Conservation (phyloP, 2,113 vertebrate genomes). For the Apistogramma diplotaenia region DNA sequence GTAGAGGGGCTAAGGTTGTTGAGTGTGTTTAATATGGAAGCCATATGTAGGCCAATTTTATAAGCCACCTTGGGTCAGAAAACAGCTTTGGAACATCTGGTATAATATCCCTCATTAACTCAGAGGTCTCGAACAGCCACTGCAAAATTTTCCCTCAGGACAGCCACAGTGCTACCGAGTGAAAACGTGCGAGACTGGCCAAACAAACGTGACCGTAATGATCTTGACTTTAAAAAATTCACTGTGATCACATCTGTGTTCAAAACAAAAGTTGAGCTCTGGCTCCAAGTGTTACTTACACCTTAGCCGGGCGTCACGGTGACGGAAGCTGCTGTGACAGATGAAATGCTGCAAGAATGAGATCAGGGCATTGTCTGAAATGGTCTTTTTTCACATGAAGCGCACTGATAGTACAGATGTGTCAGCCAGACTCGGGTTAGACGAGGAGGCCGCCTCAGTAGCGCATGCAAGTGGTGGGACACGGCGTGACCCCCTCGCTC, state of each 20-base stretch:
- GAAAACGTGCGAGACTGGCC: not conserved
- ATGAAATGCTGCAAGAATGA: not conserved
- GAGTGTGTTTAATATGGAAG: not conserved
- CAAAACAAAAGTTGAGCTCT: not conserved
- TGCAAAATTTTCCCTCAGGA: not conserved
- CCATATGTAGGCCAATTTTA: not conserved
- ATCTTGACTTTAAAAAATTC: not conserved
- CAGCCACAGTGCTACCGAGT: not conserved
- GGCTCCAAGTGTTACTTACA: not conserved
- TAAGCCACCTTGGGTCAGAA: not conserved
- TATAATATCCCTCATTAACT: conserved; percentile 5
- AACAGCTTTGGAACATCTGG: not conserved
- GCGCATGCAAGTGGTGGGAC: not conserved
- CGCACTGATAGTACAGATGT: not conserved
- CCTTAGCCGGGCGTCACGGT: not conserved
- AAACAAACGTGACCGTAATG: not conserved
- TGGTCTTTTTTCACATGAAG: not conserved
- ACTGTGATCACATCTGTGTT: not conserved
- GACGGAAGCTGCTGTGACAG: not conserved
- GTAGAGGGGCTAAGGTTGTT: not conserved
- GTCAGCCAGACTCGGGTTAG: not conserved
- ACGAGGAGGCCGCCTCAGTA: not conserved
- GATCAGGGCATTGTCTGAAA: not conserved
- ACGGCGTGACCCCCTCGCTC: not conserved
- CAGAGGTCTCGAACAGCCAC: not conserved